phyloP scores from a whole-genome alignment of 2,113 vertebrate genomes.

The Coreoperca whiteheadi region DNA sequence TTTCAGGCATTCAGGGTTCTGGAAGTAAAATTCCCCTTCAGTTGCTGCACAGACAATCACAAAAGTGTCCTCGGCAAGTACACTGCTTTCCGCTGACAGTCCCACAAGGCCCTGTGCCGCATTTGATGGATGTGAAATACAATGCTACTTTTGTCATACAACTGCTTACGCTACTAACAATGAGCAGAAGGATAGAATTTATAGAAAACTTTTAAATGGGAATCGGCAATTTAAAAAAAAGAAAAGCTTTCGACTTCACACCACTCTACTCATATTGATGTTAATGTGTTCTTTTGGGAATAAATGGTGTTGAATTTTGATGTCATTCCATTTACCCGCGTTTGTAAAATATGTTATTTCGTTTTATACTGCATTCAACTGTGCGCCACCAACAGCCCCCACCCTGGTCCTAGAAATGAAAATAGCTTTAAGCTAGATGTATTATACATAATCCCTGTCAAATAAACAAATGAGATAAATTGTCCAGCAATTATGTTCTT shows the following conservation, averaged over 20 bases:
- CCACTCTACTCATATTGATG: not conserved
- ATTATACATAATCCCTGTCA: not conserved
- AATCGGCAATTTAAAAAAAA: too few species aligned
- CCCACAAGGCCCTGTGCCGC: not conserved
- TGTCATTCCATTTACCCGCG: not conserved
- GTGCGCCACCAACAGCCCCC: not conserved
- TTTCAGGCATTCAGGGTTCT: not conserved
- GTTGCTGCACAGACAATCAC: not conserved
- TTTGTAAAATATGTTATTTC: not conserved
- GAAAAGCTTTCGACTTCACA: not conserved
- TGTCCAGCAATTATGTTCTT: not conserved
- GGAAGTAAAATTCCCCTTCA: not conserved
- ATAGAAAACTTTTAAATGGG: too few species aligned
- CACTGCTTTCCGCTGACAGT: not conserved
- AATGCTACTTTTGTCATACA: too few species aligned
- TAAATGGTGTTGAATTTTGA: not conserved
- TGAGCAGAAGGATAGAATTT: too few species aligned
- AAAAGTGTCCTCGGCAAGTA: not conserved
- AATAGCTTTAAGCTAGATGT: not conserved
- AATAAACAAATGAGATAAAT: slow-evolving; percentile 9
- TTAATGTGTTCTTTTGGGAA: not conserved
- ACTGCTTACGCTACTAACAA: too few species aligned
- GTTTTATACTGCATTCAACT: not conserved
- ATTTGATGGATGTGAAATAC: not conserved
- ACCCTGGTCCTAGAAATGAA: not conserved